phyloP scores from a whole-genome alignment of 2,113 vertebrate genomes.

The Pardalotus punctatus region DNA sequence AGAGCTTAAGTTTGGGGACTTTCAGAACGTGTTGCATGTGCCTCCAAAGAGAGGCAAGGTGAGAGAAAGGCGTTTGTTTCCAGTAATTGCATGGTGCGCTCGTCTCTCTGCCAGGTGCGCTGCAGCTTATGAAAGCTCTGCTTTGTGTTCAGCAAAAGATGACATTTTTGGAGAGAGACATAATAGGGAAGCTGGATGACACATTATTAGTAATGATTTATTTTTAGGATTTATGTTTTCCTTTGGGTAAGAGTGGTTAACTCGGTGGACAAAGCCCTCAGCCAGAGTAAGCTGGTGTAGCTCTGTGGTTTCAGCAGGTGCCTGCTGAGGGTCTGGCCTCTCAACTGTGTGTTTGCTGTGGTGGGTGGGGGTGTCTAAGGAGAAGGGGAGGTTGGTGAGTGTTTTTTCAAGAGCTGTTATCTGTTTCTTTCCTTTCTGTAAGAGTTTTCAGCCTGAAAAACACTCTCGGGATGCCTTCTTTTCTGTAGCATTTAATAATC shows the following conservation, averaged over 20 bases:
- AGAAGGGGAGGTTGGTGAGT: neutral
- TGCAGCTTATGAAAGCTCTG: conserved; percentile 40
- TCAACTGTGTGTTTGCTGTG: neutral
- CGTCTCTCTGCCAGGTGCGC: conserved; percentile 25
- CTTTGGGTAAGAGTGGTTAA: neutral
- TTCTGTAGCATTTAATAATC: conserved; percentile 66
- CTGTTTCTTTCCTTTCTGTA: conserved; percentile 47
- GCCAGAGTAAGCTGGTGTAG: neutral
- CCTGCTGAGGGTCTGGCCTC: neutral
- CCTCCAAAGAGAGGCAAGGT: neutral
- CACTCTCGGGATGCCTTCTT: conserved; percentile 27
- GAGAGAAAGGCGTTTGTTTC: conserved; percentile 2
- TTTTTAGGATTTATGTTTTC: conserved; percentile 13
- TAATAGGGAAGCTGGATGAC: conserved; percentile 12
- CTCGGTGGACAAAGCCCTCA: neutral
- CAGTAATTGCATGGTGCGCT: conserved; percentile 35
- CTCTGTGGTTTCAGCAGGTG: neutral
- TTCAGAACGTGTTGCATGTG: neutral
- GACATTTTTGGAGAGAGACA: conserved; percentile 36
- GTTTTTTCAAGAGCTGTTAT: neutral
- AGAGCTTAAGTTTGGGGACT: conserved; percentile 3
- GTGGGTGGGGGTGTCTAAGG: neutral
- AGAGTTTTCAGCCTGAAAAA: conserved; percentile 33
- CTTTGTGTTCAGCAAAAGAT: conserved; percentile 28
- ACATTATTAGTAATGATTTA: conserved; percentile 34